Evolutionary conservation across 2,113 vertebrate genomes (phyloP).

Genomic region (Cyphomyrus discorhynchus): DNA sequence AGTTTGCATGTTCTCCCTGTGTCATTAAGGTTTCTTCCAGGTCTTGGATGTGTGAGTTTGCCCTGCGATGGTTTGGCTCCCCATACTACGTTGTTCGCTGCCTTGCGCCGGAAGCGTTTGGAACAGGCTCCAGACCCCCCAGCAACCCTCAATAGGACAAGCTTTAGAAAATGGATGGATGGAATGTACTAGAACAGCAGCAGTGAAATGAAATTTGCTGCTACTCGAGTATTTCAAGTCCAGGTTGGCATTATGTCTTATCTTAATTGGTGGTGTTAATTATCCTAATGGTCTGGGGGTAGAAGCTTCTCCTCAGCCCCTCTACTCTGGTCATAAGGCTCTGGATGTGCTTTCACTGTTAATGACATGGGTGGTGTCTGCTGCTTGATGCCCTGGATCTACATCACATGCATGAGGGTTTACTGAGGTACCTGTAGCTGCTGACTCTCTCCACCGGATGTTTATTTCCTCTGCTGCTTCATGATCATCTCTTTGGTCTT

Average conservation of each 20-base stretch:
- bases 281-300: not conserved
- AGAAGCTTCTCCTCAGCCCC: not conserved
- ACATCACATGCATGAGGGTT: not conserved
- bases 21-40: too few relatives aligned
- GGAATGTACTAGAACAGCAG: not conserved
- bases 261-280: not conserved
- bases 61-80: too few relatives aligned
- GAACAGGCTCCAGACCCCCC: too few relatives aligned
- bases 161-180: too few relatives aligned
- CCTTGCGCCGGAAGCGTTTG: too few relatives aligned
- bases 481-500: not conserved
- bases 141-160: too few relatives aligned
- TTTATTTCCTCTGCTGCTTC: not conserved
- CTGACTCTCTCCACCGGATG: not conserved
- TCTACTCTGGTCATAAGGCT: not conserved
- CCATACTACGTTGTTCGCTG: too few relatives aligned
- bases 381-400: not conserved
- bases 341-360: not conserved
- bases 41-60: too few relatives aligned
- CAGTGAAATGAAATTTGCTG: not conserved
- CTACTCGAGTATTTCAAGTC: not conserved
- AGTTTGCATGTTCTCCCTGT: too few relatives aligned
- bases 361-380: not conserved
- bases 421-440: not conserved
- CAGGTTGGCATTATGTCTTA: not conserved